Base-by-base conservation (phyloP, 2,113 vertebrate species). In the Narcine bancroftii region DNA sequence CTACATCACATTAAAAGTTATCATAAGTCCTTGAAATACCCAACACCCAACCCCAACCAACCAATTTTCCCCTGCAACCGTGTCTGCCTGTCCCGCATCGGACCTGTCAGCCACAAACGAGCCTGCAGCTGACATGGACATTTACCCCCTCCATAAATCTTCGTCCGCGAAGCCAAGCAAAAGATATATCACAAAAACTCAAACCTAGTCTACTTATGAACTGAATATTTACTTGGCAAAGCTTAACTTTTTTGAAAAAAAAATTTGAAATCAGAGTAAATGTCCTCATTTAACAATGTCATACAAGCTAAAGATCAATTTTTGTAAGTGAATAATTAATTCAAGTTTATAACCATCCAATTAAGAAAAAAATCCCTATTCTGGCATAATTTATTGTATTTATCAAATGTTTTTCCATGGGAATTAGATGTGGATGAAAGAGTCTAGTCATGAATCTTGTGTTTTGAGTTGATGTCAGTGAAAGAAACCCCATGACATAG, bases 381-480 rank as follows among this genome's bases (percentile, higher is more conserved):
- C 60, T 47, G 39, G 29, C 56, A 36, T 24, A 47, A 91, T 26
- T 91, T 47, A 65, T 91, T 10, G 17, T 45, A 91, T 9, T 91
- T 33, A 69, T 91, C 36, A 91, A 69, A 45, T 29, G 24, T 47
- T 91, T 63, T 45, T 91, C 63, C 36, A 71, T 45, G 39, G 95
- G 95, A 96, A 95, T 93, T 94, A 96, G 96, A 95, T 96, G 96
- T 96, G 97, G 96, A 95, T 97, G 96, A 94, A 94, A 97, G 96
- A 97, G 97, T 97, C 97, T 96, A 96, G 96, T 96, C 96, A 98
- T 97, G 96, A 97, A 98, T 97, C 96, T 96, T 96, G 96, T 97
- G 96, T 97, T 98, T 97, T 97, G 89, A 98, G 98, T 98, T 97
- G 97, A 97, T 97, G 97, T 97, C 97, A 97, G 97, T 97, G 97